Evolutionary conservation across 2,113 vertebrate genomes (phyloP), one percentile per base, ranked within the genome.

Genomic region (Odocoileus hemionus): DNA sequence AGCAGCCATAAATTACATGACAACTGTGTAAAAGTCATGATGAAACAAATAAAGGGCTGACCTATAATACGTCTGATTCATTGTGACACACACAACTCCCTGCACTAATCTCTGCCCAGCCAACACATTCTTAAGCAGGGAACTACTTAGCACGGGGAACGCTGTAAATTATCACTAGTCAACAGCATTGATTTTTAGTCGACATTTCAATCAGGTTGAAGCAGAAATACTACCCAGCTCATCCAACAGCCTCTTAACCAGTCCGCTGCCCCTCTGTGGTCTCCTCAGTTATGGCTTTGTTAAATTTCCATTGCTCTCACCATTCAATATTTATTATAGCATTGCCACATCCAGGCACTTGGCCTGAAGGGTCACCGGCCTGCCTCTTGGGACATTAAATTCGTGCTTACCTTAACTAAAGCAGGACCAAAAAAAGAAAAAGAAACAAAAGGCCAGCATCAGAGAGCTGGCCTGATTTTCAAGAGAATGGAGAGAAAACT

Each of bases 11-110:
- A 99, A 99, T 99, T 99, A 99, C 98, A 98, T 83, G 98, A 98
- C 98, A 99, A 99, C 98, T 98, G 98, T 98, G 98, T 99, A 99
- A 99, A 99, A 99, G 99, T 99, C 98, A 97, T 98, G 99, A 99
- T 99, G 99, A 98, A 99, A 99, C 99, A 98, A 99, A 99, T 99
- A 98, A 99, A 99, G 98, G 98, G 98, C 98, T 99, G 99, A 99
- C 99, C 99, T 98, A 98, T 94, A 98, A 98, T 25, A 97, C 97
- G 93, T 98, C 98, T 96, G 98, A 99, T 99, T 98, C 98, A 98
- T 78, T 94, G 64, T 98, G 50, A 97, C 82, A 93, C 97, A 97
- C 67, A 80, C 95, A 97, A 97, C 95, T n/a, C 98, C 97, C 96
- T 1, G 95, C 17, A 83, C 98, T 97, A 98, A 91, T 95, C 98